Percentiles rank a stretch among this genome's conserved stretches.
Conservation (phyloP, 2,113 vertebrate species). For the Tympanuchus pallidicinctus region DNA sequence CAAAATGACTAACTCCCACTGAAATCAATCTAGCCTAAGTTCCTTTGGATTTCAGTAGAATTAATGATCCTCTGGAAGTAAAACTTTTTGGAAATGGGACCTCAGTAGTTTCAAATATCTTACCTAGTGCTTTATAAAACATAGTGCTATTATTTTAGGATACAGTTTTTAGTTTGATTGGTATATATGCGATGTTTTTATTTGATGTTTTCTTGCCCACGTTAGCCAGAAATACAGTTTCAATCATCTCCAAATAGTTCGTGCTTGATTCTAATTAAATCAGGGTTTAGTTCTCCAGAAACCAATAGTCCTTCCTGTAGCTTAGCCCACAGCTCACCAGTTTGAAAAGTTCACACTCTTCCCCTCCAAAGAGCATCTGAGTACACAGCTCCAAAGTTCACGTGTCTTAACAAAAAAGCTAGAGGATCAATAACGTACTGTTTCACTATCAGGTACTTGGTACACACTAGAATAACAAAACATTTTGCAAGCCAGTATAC, state of each 20-base stretch:
- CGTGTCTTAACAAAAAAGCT: background rate
- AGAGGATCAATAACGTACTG: background rate
- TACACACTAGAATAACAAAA: background rate
- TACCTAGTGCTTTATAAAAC: background rate
- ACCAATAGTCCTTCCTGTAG: background rate
- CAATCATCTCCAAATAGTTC: background rate
- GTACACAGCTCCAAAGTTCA: background rate
- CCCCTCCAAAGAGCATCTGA: background rate
- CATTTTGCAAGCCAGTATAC: background rate
- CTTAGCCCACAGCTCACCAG: background rate
- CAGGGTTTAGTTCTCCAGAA: background rate
- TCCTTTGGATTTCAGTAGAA: constrained; percentile 15
- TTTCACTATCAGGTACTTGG: background rate
- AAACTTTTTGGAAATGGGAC: background rate
- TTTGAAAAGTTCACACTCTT: background rate
- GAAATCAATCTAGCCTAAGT: constrained; percentile 19
- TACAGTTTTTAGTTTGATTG: background rate
- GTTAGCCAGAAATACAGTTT: background rate
- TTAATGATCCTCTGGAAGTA: background rate
- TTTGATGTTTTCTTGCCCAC: background rate
- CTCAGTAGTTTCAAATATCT: background rate
- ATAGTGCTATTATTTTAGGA: background rate
- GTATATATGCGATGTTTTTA: background rate
- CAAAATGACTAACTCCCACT: constrained; percentile 32
- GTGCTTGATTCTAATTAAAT: background rate